These are phyloP conservation scores for Anthoptus insignis DNA, from an alignment of 2,888 invertebrate genomes.

Conservation along the genomic window DNA sequence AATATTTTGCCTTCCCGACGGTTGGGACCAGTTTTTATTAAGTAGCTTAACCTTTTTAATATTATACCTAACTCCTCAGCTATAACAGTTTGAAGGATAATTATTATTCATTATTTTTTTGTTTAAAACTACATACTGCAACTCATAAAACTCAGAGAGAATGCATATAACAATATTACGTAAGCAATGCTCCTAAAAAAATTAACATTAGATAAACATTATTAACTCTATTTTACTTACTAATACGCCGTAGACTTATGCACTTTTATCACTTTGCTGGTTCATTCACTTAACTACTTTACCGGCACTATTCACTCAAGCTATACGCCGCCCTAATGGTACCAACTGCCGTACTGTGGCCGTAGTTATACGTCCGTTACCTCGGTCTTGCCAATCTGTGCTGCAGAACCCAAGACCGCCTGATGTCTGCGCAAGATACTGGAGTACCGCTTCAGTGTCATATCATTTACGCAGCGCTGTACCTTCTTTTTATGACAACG, in stretches of 20 bases:
- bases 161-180: constrained; percentile 13
- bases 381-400: constrained; percentile 11
- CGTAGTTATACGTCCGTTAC: constrained; percentile 10
- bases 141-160: constrained; percentile 4
- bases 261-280: background rate
- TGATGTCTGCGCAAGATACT: constrained; percentile 14
- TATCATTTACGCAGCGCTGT: constrained; percentile 11
- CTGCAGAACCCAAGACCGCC: constrained; percentile 12
- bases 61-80: constrained; percentile 11
- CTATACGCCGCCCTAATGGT: background rate
- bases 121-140: constrained; percentile 8
- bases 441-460: constrained; percentile 6
- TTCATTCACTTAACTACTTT: constrained; percentile 14
- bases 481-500: constrained; percentile 9
- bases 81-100: constrained; percentile 4
- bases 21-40: constrained; percentile 13
- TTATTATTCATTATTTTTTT: constrained; percentile 4
- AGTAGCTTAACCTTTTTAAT: constrained; percentile 8
- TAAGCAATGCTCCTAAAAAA: background rate
- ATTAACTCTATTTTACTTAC: background rate
- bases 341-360: background rate
- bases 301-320: background rate
- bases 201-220: background rate
- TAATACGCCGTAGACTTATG: background rate
- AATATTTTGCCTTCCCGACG: constrained; percentile 14